phyloP scores from a whole-genome alignment of 2,113 vertebrate genomes.

The Leucosticte australis region DNA sequence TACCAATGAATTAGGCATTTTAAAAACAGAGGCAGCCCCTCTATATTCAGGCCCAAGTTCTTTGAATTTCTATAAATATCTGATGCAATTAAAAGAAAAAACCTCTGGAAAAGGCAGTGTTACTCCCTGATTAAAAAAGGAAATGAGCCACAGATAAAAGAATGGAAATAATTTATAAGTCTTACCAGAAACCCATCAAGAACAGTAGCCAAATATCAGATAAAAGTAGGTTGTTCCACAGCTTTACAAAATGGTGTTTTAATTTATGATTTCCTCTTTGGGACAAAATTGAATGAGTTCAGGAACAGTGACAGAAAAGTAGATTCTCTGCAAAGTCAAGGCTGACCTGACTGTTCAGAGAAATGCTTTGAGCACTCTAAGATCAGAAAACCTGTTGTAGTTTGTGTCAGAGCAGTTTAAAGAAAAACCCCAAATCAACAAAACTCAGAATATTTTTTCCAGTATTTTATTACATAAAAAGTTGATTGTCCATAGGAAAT shows the following conservation, averaged over 20 bases:
- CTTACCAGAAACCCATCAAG: not conserved
- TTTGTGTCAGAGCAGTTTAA: not conserved
- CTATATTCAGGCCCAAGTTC: not conserved
- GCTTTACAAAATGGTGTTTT: not conserved
- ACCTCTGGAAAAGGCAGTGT: not conserved
- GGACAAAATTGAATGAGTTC: not conserved
- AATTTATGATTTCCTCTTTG: not conserved
- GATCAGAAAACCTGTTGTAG: not conserved
- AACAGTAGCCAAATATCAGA: not conserved
- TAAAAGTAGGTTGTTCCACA: not conserved
- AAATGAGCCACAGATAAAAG: not conserved
- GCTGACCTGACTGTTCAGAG: not conserved
- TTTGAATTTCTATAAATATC: not conserved
- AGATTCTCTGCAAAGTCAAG: not conserved
- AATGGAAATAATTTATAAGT: not conserved
- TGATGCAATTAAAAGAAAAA: not conserved
- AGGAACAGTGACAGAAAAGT: not conserved
- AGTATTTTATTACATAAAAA: conserved; percentile 27
- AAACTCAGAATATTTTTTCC: not conserved
- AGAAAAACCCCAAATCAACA: not conserved
- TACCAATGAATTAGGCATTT: not conserved
- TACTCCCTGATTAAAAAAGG: not conserved
- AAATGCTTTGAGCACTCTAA: not conserved
- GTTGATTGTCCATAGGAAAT: conserved; percentile 25
- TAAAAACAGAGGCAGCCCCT: not conserved